phyloP scores from a whole-genome alignment of 2,888 invertebrate genomes.

The Diabrotica balteata region DNA sequence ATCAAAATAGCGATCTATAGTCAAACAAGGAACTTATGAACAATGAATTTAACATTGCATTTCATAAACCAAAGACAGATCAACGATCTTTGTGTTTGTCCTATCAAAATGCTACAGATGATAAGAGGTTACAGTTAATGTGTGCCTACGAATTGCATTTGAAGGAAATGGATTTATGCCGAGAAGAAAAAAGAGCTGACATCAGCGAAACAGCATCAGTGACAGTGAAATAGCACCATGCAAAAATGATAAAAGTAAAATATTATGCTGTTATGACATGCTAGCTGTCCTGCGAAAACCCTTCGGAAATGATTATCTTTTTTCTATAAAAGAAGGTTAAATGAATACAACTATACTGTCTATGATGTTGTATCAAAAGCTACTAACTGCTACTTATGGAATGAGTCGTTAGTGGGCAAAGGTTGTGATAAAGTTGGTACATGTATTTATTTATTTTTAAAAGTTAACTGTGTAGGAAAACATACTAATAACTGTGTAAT shows the following conservation, averaged over 20 bases:
- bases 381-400: background rate
- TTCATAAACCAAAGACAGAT: background rate
- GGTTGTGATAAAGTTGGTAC: background rate
- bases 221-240: too few species aligned
- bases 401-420: background rate
- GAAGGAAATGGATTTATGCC: background rate
- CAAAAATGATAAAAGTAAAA: background rate
- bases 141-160: background rate
- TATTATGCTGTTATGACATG: conserved; percentile 3
- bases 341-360: background rate
- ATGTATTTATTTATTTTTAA: too few species aligned
- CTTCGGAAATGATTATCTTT: background rate
- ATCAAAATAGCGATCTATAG: background rate
- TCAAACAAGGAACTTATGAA: background rate
- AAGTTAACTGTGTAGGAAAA: too few species aligned
- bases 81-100: background rate
- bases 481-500: too few species aligned
- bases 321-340: conserved; percentile 2
- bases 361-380: background rate
- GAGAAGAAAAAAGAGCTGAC: background rate
- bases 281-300: background rate
- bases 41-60: background rate
- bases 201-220: too few species aligned
- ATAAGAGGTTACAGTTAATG: background rate
- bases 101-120: background rate